Evolutionary conservation across 2,888 invertebrate species (phyloP).

Genomic region (Nymphalis c-album): DNA sequence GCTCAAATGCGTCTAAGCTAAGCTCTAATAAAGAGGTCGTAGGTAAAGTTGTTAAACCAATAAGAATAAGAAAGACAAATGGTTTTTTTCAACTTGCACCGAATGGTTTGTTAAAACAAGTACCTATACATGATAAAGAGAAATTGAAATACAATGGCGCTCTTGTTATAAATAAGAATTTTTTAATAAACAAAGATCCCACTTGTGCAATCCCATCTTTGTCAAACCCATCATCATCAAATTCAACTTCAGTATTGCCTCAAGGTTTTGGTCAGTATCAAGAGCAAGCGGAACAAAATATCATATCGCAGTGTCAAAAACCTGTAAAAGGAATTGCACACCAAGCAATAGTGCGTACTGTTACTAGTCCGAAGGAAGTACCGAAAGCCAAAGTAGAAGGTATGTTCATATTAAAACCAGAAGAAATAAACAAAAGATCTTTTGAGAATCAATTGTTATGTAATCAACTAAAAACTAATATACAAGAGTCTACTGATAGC

Average conservation of each 20-base stretch:
- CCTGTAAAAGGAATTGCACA: slow-evolving; percentile 52
- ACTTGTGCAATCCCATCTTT: not conserved
- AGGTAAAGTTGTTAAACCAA: slow-evolving; percentile 59
- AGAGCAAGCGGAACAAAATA: not conserved
- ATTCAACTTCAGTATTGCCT: not conserved
- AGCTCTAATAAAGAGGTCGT: slow-evolving; percentile 28
- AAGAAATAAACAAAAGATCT: slow-evolving; percentile 68
- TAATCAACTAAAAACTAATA: slow-evolving; percentile 5
- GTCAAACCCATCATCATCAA: not conserved
- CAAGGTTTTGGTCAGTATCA: not conserved
- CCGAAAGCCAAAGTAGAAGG: slow-evolving; percentile 45
- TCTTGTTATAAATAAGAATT: slow-evolving; percentile 15
- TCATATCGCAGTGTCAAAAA: slow-evolving; percentile 30
- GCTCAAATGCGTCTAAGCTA: not conserved
- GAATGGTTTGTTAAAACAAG: slow-evolving; percentile 43
- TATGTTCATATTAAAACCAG: slow-evolving; percentile 72
- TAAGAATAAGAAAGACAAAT: slow-evolving; percentile 64
- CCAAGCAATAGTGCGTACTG: slow-evolving; percentile 52
- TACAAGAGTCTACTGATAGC: slow-evolving; percentile 20
- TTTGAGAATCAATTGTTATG: slow-evolving; percentile 31
- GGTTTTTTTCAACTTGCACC: slow-evolving; percentile 59
- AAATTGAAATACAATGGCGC: slow-evolving; percentile 1
- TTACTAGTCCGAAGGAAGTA: slow-evolving; percentile 23
- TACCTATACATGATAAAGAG: slow-evolving; percentile 9
- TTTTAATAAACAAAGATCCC: not conserved